Evolutionary conservation across 1,140 invertebrate genomes (phyloP).

Genomic region (Euura saliciscinereae): DNA sequence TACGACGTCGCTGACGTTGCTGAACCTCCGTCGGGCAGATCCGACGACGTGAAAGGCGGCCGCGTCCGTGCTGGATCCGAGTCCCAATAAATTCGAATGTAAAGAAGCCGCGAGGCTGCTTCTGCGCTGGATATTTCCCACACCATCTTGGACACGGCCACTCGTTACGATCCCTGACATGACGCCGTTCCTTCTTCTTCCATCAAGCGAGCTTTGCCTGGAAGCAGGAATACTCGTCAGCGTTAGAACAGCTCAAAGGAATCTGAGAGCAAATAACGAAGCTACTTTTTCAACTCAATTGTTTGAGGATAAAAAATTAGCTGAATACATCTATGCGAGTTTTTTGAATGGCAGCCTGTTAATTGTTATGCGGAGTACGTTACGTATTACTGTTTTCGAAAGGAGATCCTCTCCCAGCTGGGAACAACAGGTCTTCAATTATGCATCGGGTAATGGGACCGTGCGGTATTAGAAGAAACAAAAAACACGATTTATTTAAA

Average conservation of each 20-base stretch:
- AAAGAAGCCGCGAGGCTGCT: slow-evolving; percentile 43
- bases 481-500: not conserved
- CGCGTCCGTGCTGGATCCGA: slow-evolving; percentile 22
- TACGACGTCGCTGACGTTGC: slow-evolving; percentile 74
- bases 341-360: not conserved
- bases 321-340: no score
- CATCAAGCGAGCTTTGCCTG: no score
- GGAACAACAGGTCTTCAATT: not conserved
- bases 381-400: not conserved
- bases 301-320: no score
- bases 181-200: not conserved
- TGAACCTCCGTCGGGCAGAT: slow-evolving; percentile 64
- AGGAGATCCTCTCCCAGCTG: not conserved
- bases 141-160: not conserved
- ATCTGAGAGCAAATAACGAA: no score
- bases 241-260: no score
- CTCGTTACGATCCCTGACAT: not conserved
- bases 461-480: not conserved
- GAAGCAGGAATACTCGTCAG: no score
- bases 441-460: not conserved
- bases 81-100: slow-evolving; percentile 42
- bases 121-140: slow-evolving; percentile 29
- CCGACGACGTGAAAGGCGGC: slow-evolving; percentile 41
- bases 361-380: slow-evolving; percentile 2
- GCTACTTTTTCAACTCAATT: no score